A percentile compares a stretch with the other conserved stretches of the same genome.
These are phyloP conservation scores for Cataglyphis albicans DNA, from an alignment of 2,888 invertebrate species.

Conservation along the genomic window DNA sequence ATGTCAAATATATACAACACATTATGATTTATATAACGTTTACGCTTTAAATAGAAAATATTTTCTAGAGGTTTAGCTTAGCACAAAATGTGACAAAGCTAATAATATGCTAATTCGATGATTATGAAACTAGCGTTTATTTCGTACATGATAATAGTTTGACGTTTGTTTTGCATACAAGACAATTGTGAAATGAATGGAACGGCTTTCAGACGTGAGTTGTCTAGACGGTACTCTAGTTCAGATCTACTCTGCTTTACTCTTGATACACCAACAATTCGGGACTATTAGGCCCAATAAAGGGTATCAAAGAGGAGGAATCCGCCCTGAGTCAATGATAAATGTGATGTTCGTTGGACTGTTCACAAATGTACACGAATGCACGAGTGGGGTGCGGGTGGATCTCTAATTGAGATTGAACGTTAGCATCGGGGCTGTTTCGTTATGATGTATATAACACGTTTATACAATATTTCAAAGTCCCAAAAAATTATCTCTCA, in stretches of 20 bases:
- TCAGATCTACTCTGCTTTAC: constrained; percentile 60
- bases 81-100: background rate
- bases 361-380: constrained; percentile 40
- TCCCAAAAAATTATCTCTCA: background rate
- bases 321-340: constrained; percentile 70
- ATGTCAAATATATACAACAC: background rate
- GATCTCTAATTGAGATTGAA: constrained; percentile 58
- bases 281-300: constrained; percentile 74
- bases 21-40: constrained; percentile 10
- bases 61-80: background rate
- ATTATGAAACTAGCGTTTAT: constrained; percentile 35
- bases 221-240: constrained; percentile 61
- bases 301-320: constrained; percentile 73
- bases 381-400: constrained; percentile 71
- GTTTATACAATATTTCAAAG: background rate
- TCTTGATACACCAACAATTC: constrained; percentile 71
- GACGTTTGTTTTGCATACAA: constrained; percentile 69
- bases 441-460: background rate
- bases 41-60: background rate
- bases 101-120: background rate
- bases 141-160: constrained; percentile 46
- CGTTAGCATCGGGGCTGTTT: background rate
- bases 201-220: constrained; percentile 56
- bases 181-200: constrained; percentile 60
- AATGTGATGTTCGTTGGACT: constrained; percentile 62